These are phyloP conservation scores for Syndactyla subalaris DNA, from an alignment of 2,797 vertebrate genomes.

Conservation along the genomic window DNA sequence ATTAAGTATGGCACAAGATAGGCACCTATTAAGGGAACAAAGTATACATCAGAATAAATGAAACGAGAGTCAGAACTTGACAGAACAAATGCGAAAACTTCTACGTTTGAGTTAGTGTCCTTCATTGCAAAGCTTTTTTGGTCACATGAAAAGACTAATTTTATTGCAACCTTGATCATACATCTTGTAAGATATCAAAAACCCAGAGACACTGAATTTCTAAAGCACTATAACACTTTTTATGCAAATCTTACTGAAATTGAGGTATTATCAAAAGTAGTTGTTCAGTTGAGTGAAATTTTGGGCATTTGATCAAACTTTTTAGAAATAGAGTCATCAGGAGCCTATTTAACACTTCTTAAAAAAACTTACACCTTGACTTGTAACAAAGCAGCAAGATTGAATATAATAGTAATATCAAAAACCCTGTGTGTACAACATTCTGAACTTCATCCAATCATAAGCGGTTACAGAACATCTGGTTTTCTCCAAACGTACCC, in stretches of 20 bases:
- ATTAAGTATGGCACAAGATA: constrained; percentile 96
- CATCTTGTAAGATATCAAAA: not conserved
- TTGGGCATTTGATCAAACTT: not conserved
- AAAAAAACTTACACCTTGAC: not conserved
- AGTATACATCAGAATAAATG: not conserved
- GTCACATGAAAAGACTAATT: not conserved
- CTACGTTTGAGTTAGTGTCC: not conserved
- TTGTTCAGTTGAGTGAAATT: not conserved
- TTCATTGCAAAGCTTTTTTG: not conserved
- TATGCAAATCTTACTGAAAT: not conserved
- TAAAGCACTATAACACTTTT: not conserved
- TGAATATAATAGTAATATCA: not conserved
- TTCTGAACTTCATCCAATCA: not conserved
- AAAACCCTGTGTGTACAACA: not conserved
- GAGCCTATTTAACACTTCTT: not conserved
- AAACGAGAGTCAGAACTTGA: not conserved
- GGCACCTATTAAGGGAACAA: constrained; percentile 83
- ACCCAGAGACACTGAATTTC: not conserved
- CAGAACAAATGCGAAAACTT: not conserved
- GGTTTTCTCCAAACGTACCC: not conserved
- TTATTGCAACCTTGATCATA: not conserved
- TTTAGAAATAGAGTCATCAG: not conserved
- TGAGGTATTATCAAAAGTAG: not conserved
- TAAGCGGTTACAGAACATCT: not conserved
- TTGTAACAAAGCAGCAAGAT: not conserved